A percentile compares a stretch with the other conserved stretches of the same genome.
Conservation (phyloP, 2,888 invertebrate species). For the Acleris holmiana region DNA sequence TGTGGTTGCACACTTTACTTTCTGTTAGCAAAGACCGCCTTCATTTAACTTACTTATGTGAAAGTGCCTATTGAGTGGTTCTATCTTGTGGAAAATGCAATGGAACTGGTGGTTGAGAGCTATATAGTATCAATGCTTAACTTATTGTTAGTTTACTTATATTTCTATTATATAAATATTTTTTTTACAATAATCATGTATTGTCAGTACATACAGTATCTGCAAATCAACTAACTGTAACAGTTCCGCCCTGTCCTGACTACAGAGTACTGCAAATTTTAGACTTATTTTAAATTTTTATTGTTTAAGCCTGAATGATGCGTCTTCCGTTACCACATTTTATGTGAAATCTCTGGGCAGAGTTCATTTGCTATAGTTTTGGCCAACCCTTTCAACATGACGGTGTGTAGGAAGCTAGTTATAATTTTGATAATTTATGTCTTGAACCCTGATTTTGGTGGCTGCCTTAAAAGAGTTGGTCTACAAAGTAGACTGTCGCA, state of each 20-base stretch:
- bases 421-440: conserved; percentile 34
- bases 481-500: conserved; percentile 60
- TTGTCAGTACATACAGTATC: conserved; percentile 31
- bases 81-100: conserved; percentile 25
- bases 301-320: conserved; percentile 2
- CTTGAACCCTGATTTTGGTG: conserved; percentile 20
- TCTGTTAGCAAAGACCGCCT: conserved; percentile 42
- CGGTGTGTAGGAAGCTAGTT: conserved; percentile 36
- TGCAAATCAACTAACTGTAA: conserved; percentile 18
- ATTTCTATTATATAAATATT: conserved; percentile 36
- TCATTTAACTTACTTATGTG: conserved; percentile 48
- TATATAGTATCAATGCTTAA: conserved; percentile 27
- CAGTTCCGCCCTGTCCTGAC: background rate
- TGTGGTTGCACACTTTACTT: conserved; percentile 1
- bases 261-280: conserved; percentile 9
- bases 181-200: conserved; percentile 36
- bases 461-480: conserved; percentile 37
- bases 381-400: conserved; percentile 19
- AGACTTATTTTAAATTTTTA: conserved; percentile 3
- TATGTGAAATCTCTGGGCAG: conserved; percentile 10
- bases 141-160: conserved; percentile 35
- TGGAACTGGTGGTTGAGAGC: conserved; percentile 13
- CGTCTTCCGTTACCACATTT: conserved; percentile 26
- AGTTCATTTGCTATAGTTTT: conserved; percentile 10
- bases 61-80: conserved; percentile 63